Evolutionary conservation across 30 jellyfish, hydroid and myxozoan genomes (phyloP), one percentile per base, ranked within the genome.

Genomic region (Cassiopea xamachana): DNA sequence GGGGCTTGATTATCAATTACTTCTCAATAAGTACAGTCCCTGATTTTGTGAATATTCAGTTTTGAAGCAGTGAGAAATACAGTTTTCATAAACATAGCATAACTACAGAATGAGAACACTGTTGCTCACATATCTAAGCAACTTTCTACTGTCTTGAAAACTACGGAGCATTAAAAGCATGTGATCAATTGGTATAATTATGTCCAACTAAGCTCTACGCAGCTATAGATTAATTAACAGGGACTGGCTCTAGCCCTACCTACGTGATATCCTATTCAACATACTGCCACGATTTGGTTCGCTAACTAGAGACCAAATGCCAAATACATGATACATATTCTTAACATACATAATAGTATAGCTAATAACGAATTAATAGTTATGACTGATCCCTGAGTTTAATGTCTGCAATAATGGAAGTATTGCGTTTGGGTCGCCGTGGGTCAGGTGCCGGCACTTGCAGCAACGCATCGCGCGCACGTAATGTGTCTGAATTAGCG

Each of bases 401-500:
- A 6, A 55, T 55, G 64, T 55, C 64, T 55, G 64, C 64, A 3
- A 55, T 55, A 55, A 55, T 55, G 64, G 64, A 6, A 10, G 64
- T 0, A 10, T 55, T 55, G 64, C 64, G 64, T 10, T 55, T 55
- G 64, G 64, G 64, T 10, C 64, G 64, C 64, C 64, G 64, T 10
- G 64, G 12, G 64, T 10, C 64, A 55, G 64, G 64, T 55, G 64
- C 64, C 12, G 64, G 64, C 64, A 10, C 64, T 55, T 55, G 64
- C 64, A 55, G 12, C 64, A 55, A 55, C 7, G 64, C 10, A 55
- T 55, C 12, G 64, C 83, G 60, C 83, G 60, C 51, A 17, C 61
- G 83, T 60, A 55, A 15, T 74, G 83, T 60, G 51, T 15, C 83
- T 16, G 48, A 60, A 74, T 74, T 74, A 19, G 60, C 55, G 39